These are phyloP conservation scores for Luidia sarsii DNA, from an alignment of 53 echinoderm and acorn worm species.

Conservation along the genomic window DNA sequence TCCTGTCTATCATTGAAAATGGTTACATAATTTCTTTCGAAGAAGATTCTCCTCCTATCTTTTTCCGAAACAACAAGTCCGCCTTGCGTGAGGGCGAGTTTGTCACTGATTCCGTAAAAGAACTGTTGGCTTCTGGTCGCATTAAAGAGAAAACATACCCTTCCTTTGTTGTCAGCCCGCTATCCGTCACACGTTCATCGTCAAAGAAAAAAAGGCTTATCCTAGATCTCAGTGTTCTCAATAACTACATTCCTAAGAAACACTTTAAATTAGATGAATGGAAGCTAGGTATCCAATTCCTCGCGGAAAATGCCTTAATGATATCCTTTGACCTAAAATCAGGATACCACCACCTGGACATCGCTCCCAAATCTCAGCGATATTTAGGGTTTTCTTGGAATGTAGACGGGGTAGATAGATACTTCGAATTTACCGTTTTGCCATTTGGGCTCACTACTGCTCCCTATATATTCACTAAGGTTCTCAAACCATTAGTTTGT, in stretches of 20 bases:
- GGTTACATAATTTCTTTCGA: not conserved
- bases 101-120: not conserved
- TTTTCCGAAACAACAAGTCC: not conserved
- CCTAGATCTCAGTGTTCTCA: constrained; percentile 9
- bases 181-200: not conserved
- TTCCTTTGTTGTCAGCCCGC: not conserved
- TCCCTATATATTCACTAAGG: constrained; percentile 27
- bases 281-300: constrained; percentile 5
- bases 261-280: constrained; percentile 22
- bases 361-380: not conserved
- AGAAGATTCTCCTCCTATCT: not conserved
- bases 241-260: not conserved
- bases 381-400: constrained; percentile 9
- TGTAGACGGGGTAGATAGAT: not conserved
- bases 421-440: constrained; percentile 15
- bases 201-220: constrained; percentile 13
- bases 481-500: constrained; percentile 14
- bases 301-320: not conserved
- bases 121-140: not conserved
- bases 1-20: not conserved
- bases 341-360: constrained; percentile 12
- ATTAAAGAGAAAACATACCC: constrained; percentile 2
- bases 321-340: constrained; percentile 10
- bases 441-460: constrained; percentile 19
- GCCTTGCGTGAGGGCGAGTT: not conserved